Conservation (phyloP, 1,140 invertebrate genomes). For the Leptonema lineaticorne region DNA sequence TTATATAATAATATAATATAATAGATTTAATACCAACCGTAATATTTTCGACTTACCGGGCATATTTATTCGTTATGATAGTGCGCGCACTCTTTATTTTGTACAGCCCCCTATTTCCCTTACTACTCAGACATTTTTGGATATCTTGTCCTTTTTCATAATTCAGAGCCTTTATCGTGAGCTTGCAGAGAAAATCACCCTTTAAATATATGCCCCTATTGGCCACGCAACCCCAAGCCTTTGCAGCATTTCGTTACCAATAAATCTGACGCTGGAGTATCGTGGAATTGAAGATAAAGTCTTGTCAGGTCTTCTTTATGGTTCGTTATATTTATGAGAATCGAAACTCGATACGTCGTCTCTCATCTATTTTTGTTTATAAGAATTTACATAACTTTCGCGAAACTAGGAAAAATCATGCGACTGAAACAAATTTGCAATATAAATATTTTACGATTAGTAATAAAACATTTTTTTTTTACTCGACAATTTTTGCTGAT, state of each 20-base stretch:
- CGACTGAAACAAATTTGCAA: too few relatives aligned
- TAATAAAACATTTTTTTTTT: too few relatives aligned
- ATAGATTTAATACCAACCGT: neutral
- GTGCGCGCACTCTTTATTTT: neutral
- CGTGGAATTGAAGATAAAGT: slow-evolving; percentile 25
- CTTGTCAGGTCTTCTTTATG: slow-evolving; percentile 4
- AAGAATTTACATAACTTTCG: too few relatives aligned
- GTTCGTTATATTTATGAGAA: too few relatives aligned
- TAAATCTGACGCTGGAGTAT: slow-evolving; percentile 27
- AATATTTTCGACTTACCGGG: slow-evolving; percentile 1
- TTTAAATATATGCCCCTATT: slow-evolving; percentile 26
- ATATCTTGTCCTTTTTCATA: slow-evolving; percentile 21
- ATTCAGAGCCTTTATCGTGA: slow-evolving; percentile 27
- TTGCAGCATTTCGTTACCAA: slow-evolving; percentile 20
- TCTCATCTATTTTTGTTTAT: too few relatives aligned
- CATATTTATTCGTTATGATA: neutral
- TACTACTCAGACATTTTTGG: neutral
- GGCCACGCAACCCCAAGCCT: too few relatives aligned
- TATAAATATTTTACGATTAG: too few relatives aligned
- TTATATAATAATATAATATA: too few relatives aligned
- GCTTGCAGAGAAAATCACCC: slow-evolving; percentile 18
- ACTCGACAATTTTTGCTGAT: too few relatives aligned
- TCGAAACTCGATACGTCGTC: too few relatives aligned
- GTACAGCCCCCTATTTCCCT: too few relatives aligned
- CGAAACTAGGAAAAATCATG: too few relatives aligned